Conservation (phyloP, 2,888 invertebrate genomes). For the Thereva nobilitata region DNA sequence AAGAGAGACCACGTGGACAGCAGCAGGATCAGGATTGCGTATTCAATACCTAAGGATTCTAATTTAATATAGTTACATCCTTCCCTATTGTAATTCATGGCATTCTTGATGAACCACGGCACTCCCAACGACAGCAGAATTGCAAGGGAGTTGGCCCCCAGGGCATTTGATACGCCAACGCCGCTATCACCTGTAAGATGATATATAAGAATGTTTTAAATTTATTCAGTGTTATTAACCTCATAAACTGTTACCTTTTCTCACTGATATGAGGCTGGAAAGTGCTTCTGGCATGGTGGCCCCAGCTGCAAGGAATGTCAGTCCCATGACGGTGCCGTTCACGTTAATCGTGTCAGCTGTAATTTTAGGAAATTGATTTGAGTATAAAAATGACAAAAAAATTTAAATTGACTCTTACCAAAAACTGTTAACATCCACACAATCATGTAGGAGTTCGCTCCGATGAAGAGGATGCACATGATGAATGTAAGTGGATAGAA, state of each 20-base stretch:
- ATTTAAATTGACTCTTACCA: constrained; percentile 62
- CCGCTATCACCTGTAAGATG: constrained; percentile 73
- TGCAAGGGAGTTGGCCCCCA: constrained; percentile 85
- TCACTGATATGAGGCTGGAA: constrained; percentile 82
- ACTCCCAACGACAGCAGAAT: constrained; percentile 80
- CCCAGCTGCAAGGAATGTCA: constrained; percentile 88
- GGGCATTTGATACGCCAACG: constrained; percentile 84
- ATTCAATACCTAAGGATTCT: constrained; percentile 78
- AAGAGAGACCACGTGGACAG: constrained; percentile 74
- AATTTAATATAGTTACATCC: constrained; percentile 63
- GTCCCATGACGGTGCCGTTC: constrained; percentile 87
- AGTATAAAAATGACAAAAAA: neutral
- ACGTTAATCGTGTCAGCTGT: constrained; percentile 74
- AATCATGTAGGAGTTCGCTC: constrained; percentile 79
- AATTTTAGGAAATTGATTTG: constrained; percentile 40
- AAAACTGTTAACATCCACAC: constrained; percentile 92
- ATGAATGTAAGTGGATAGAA: constrained; percentile 79
- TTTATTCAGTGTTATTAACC: neutral
- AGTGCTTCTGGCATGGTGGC: constrained; percentile 82
- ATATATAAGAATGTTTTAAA: constrained; percentile 3
- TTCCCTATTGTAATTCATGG: constrained; percentile 60
- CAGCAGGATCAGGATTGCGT: constrained; percentile 78
- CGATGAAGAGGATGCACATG: constrained; percentile 87
- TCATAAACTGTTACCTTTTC: constrained; percentile 67
- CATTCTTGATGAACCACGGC: constrained; percentile 81